Conservation (phyloP, 2,888 invertebrate genomes). For the Steromphala cineraria region DNA sequence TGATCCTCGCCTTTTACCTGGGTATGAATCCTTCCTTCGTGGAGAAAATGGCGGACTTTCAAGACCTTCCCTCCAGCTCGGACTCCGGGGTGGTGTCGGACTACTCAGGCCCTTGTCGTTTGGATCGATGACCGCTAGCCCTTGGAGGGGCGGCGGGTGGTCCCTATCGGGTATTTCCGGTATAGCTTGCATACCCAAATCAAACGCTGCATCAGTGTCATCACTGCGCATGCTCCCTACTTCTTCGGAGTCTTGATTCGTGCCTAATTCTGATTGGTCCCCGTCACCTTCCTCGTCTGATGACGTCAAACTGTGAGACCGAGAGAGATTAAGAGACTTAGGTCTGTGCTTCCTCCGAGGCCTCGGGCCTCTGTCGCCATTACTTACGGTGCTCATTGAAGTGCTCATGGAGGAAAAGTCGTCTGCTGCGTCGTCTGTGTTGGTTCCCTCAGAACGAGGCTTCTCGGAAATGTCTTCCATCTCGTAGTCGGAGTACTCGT, state of each 20-base stretch:
- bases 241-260: slow-evolving; percentile 4
- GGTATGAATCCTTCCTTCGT: slow-evolving; percentile 66
- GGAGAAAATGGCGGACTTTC: slow-evolving; percentile 71
- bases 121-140: neutral
- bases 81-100: slow-evolving; percentile 71
- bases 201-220: neutral
- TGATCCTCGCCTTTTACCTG: slow-evolving; percentile 65
- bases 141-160: neutral
- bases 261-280: slow-evolving; percentile 7
- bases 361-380: slow-evolving; percentile 46
- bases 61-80: slow-evolving; percentile 70
- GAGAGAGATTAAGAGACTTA: slow-evolving; percentile 64
- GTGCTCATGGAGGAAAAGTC: slow-evolving; percentile 60
- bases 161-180: neutral
- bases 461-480: slow-evolving; percentile 62
- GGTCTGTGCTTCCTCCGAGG: slow-evolving; percentile 63
- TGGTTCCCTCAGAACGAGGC: slow-evolving; percentile 59
- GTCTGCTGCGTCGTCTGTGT: slow-evolving; percentile 63
- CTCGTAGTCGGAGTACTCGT: slow-evolving; percentile 63
- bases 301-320: slow-evolving; percentile 68
- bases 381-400: slow-evolving; percentile 47
- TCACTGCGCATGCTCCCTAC: neutral
- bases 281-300: slow-evolving; percentile 53
- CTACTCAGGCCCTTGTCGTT: slow-evolving; percentile 45
- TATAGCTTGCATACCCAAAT: neutral